These are phyloP conservation scores for Sericinus montela DNA, from an alignment of 2,888 invertebrate species.

Conservation along the genomic window DNA sequence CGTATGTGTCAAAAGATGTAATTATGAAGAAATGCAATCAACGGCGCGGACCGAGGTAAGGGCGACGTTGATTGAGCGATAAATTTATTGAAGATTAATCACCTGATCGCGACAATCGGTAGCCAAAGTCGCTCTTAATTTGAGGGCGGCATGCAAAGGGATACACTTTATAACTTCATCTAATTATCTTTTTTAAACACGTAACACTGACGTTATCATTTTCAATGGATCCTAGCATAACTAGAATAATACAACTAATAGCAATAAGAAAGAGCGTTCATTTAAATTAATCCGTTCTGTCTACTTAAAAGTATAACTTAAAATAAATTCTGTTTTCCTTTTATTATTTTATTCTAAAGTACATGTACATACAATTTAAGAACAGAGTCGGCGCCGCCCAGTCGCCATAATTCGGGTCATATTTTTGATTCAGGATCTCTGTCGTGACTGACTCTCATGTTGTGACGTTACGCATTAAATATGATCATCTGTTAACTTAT, in stretches of 20 bases:
- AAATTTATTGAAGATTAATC: slow-evolving; percentile 74
- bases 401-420: slow-evolving; percentile 57
- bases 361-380: slow-evolving; percentile 25
- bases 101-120: slow-evolving; percentile 68
- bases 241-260: not conserved
- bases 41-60: slow-evolving; percentile 41
- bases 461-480: slow-evolving; percentile 22
- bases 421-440: slow-evolving; percentile 61
- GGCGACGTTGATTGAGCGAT: slow-evolving; percentile 62
- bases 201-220: not conserved
- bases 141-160: slow-evolving; percentile 19
- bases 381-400: slow-evolving; percentile 45
- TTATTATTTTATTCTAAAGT: not conserved
- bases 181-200: slow-evolving; percentile 2
- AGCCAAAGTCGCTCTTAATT: slow-evolving; percentile 44
- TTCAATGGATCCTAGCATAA: not conserved
- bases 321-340: too few species aligned
- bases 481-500: slow-evolving; percentile 19
- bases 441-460: slow-evolving; percentile 41
- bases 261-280: too few species aligned
- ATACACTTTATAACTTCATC: slow-evolving; percentile 11
- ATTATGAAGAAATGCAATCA: slow-evolving; percentile 79
- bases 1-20: slow-evolving; percentile 78
- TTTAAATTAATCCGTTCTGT: too few species aligned
- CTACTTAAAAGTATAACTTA: too few species aligned